Percentiles rank a stretch among this genome's conserved stretches.
Evolutionary conservation across 2,113 vertebrate species (phyloP).

Genomic region (Aphyosemion australe): DNA sequence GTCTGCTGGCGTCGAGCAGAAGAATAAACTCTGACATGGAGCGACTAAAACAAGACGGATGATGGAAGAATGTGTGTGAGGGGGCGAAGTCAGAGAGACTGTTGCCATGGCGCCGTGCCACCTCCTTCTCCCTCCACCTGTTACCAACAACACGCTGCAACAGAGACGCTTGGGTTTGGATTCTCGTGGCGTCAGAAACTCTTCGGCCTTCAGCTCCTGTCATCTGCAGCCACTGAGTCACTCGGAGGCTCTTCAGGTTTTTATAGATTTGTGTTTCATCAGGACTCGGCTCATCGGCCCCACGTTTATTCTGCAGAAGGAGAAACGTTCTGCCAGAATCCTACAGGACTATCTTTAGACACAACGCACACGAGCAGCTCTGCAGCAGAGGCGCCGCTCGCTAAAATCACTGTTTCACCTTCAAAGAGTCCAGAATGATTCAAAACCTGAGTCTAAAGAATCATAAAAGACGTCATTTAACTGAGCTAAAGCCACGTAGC

Average conservation of each 20-base stretch:
- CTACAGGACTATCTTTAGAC: background rate
- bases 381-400: background rate
- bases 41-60: background rate
- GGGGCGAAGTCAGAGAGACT: constrained; percentile 35
- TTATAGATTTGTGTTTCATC: background rate
- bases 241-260: constrained; percentile 4
- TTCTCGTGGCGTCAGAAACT: constrained; percentile 24
- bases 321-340: background rate
- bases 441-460: no score
- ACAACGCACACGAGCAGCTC: background rate
- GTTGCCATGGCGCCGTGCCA: constrained; percentile 58
- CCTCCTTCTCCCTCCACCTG: constrained; percentile 57
- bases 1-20: background rate
- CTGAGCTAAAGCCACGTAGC: background rate
- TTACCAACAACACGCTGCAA: constrained; percentile 17
- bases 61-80: constrained; percentile 29
- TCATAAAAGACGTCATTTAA: background rate
- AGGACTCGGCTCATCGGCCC: background rate
- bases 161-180: background rate
- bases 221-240: constrained; percentile 33
- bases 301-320: background rate
- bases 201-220: constrained; percentile 6
- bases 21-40: background rate
- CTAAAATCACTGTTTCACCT: no score
- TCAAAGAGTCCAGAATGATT: background rate